Evolutionary conservation across 2,888 invertebrate genomes (phyloP).

Genomic region (Rhagium mordax): DNA sequence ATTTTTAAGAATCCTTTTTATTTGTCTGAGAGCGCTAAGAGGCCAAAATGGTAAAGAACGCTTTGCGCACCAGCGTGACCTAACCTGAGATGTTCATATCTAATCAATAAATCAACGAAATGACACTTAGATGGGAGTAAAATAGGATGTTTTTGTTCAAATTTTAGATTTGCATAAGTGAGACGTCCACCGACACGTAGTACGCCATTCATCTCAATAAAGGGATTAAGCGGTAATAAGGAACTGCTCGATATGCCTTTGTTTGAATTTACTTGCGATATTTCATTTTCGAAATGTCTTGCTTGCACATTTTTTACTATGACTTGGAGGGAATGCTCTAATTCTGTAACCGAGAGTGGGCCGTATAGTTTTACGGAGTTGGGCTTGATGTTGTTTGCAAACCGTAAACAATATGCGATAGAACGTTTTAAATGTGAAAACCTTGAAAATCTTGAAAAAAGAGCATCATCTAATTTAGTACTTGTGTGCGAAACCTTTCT

Average conservation of each 20-base stretch:
- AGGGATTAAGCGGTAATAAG: slow-evolving; percentile 37
- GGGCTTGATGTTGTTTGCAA: slow-evolving; percentile 12
- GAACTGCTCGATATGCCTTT: not conserved
- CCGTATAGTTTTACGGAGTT: not conserved
- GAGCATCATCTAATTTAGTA: not conserved
- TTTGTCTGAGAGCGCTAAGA: not conserved
- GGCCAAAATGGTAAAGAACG: too few relatives aligned
- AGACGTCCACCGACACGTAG: slow-evolving; percentile 44
- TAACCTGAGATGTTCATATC: not conserved
- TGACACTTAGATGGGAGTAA: not conserved
- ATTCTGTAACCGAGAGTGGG: slow-evolving; percentile 13
- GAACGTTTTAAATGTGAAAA: slow-evolving; percentile 25
- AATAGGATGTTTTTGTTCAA: slow-evolving; percentile 13
- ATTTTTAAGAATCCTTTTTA: not conserved
- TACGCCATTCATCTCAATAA: slow-evolving; percentile 32
- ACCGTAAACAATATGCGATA: slow-evolving; percentile 24
- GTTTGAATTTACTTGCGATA: slow-evolving; percentile 3
- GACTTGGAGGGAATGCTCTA: not conserved
- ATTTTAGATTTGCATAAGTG: slow-evolving; percentile 33
- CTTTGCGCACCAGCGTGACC: not conserved
- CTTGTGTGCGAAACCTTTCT: not conserved
- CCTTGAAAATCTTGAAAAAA: slow-evolving; percentile 20
- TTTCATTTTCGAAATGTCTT: slow-evolving; percentile 29
- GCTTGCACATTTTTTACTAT: slow-evolving; percentile 34
- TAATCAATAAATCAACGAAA: not conserved